Evolutionary conservation across 2,888 invertebrate genomes (phyloP).

Genomic region (Sphaerophoria taeniata): DNA sequence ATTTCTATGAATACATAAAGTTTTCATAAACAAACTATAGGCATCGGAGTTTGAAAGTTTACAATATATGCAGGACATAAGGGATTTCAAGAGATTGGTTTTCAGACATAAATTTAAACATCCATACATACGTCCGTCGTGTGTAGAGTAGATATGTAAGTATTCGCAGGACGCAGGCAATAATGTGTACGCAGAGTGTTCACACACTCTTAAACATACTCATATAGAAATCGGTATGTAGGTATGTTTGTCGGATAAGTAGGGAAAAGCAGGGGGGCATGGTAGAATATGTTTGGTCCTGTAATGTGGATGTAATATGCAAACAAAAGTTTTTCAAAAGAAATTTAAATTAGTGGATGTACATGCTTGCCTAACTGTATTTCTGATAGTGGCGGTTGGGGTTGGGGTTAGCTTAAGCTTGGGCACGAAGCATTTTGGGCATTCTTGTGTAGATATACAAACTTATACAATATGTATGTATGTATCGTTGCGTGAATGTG

Average conservation of each 20-base stretch:
- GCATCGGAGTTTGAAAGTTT: slow-evolving; percentile 74
- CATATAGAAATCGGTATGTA: neutral
- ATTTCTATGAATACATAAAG: slow-evolving; percentile 57
- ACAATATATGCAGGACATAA: slow-evolving; percentile 75
- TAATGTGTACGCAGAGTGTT: slow-evolving; percentile 43
- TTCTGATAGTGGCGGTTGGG: neutral
- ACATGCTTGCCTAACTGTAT: slow-evolving; percentile 54
- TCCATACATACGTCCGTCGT: slow-evolving; percentile 2
- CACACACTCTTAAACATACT: slow-evolving; percentile 50
- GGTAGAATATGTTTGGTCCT: slow-evolving; percentile 65
- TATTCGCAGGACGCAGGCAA: neutral
- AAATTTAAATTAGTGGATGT: slow-evolving; percentile 73
- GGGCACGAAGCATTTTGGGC: slow-evolving; percentile 50
- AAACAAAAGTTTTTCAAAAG: slow-evolving; percentile 73
- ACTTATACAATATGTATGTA: neutral
- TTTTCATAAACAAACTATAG: slow-evolving; percentile 75
- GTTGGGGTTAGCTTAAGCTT: neutral
- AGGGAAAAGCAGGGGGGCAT: neutral
- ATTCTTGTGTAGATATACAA: neutral
- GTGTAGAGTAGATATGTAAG: slow-evolving; percentile 16
- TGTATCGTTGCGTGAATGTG: neutral
- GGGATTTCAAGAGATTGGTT: slow-evolving; percentile 74
- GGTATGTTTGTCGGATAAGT: neutral
- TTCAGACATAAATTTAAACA: slow-evolving; percentile 65
- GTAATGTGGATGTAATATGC: slow-evolving; percentile 73